A percentile compares a stretch with the other conserved stretches of the same genome.
Evolutionary conservation across 2,113 vertebrate species (phyloP).

Genomic region (Cyanoliseus patagonus): DNA sequence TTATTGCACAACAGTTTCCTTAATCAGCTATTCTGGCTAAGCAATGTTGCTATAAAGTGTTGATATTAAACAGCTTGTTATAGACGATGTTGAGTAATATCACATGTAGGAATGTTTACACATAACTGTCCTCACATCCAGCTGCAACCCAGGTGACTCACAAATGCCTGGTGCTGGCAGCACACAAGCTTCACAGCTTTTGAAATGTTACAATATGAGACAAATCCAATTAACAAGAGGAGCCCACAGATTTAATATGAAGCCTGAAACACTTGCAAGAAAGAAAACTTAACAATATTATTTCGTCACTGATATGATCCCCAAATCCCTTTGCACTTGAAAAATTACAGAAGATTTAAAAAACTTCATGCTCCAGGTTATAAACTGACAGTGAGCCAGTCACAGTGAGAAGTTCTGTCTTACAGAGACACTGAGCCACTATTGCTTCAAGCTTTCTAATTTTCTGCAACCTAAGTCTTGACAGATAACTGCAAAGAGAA

Average conservation of each 20-base stretch:
- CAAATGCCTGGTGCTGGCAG: background rate
- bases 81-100: background rate
- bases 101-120: background rate
- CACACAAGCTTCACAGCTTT: background rate
- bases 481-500: conserved; percentile 19
- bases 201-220: background rate
- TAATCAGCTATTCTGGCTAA: background rate
- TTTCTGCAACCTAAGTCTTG: conserved; percentile 31
- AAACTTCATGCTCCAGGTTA: conserved; percentile 20
- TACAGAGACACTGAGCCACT: conserved; percentile 4
- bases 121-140: background rate
- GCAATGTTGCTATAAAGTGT: background rate
- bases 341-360: conserved; percentile 58
- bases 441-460: conserved; percentile 18
- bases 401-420: conserved; percentile 39
- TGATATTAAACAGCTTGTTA: background rate
- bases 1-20: background rate
- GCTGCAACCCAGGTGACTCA: background rate
- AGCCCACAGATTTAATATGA: background rate
- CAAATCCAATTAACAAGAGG: background rate
- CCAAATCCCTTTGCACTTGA: conserved; percentile 37
- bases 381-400: conserved; percentile 39
- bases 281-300: conserved; percentile 17
- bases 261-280: background rate
- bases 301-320: conserved; percentile 37